Percentiles rank a stretch among this genome's conserved stretches.
Evolutionary conservation across 1,140 invertebrate genomes (phyloP).

Genomic region (Fopius arisanus): DNA sequence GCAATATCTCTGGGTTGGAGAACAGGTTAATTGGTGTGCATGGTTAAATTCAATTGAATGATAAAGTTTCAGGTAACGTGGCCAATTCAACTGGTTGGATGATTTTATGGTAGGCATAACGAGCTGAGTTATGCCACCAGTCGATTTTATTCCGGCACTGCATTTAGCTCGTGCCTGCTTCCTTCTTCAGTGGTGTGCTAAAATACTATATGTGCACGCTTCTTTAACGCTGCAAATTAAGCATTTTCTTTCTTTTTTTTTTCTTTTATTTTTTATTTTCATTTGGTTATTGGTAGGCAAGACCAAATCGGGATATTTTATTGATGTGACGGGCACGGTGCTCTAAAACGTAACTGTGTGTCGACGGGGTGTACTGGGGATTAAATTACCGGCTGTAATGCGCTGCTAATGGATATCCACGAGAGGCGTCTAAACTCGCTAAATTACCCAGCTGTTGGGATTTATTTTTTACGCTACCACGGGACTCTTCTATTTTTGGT

Average conservation of each 20-base stretch:
- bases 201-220: neutral
- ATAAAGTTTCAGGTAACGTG: neutral
- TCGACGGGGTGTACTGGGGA: neutral
- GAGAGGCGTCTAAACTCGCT: neutral
- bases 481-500: neutral
- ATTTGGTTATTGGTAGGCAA: neutral
- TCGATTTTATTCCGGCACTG: neutral
- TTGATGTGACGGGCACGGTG: neutral
- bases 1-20: neutral
- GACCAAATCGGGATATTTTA: constrained; percentile 6
- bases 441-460: neutral
- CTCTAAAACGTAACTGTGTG: neutral
- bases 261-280: no score
- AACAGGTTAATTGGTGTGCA: neutral
- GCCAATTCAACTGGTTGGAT: neutral
- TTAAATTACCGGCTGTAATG: constrained; percentile 11
- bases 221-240: neutral
- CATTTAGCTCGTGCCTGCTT: constrained; percentile 10
- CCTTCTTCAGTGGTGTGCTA: neutral
- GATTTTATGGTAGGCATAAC: neutral
- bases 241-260: neutral
- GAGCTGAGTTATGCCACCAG: neutral
- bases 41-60: neutral
- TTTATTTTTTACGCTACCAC: neutral
- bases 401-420: neutral